Conservation (phyloP, 2,888 invertebrate species). For the Amiota mariae region DNA sequence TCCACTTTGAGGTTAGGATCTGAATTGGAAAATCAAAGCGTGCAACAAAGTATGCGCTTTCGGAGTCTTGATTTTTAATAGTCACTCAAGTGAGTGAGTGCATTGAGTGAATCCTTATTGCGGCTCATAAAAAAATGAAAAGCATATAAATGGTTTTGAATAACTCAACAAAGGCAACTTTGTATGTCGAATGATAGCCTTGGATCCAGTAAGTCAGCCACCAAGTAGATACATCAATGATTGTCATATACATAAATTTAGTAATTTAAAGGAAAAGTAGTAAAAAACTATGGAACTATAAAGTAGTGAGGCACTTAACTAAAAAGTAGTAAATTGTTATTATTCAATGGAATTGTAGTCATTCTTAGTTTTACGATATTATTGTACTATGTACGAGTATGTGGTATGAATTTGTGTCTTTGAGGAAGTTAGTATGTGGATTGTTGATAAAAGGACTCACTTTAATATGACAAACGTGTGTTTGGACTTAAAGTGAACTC, state of each 20-base stretch:
- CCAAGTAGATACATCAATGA: conserved; percentile 45
- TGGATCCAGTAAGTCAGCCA: no score
- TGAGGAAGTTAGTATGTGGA: no score
- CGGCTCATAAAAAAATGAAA: neutral
- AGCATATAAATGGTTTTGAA: neutral
- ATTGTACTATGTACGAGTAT: no score
- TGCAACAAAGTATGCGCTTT: conserved; percentile 1
- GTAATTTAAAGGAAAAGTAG: conserved; percentile 27
- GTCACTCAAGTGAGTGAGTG: neutral
- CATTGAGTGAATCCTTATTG: conserved; percentile 5
- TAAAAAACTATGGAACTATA: conserved; percentile 1
- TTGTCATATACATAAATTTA: conserved; percentile 33
- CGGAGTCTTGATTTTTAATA: neutral
- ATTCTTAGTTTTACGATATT: conserved; percentile 24
- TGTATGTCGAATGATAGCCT: neutral
- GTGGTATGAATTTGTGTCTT: no score
- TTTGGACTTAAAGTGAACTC: neutral
- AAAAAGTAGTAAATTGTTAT: neutral
- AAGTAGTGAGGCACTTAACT: neutral
- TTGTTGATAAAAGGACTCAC: neutral
- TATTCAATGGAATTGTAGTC: conserved; percentile 28
- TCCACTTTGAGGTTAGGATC: conserved; percentile 58
- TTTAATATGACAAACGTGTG: neutral
- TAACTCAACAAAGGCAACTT: neutral
- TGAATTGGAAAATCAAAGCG: conserved; percentile 64